Conservation (phyloP, 2,797 vertebrate species). For the Anguilla anguilla region DNA sequence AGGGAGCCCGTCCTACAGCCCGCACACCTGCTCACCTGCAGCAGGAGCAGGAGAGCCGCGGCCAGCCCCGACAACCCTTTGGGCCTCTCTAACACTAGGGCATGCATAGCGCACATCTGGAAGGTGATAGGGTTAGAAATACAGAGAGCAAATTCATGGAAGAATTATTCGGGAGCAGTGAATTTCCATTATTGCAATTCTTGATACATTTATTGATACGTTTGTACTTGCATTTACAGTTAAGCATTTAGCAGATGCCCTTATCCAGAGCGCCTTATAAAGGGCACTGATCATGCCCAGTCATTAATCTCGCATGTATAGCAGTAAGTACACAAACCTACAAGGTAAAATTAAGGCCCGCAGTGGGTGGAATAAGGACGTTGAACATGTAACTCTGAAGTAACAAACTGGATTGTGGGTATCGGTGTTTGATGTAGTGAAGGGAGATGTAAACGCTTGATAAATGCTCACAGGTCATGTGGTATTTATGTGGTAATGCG, state of each 20-base stretch:
- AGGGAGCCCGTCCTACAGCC: slow-evolving; percentile 59
- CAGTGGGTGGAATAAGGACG: neutral
- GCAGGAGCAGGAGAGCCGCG: slow-evolving; percentile 40
- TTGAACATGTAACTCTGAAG: neutral
- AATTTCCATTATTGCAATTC: neutral
- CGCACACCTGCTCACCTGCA: slow-evolving; percentile 40
- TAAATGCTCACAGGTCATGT: neutral
- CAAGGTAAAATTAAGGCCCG: neutral
- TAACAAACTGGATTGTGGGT: neutral
- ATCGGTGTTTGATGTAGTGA: neutral
- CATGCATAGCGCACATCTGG: slow-evolving; percentile 43
- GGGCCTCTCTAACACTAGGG: slow-evolving; percentile 54
- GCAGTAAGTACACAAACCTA: neutral
- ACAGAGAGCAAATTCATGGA: neutral
- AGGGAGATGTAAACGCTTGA: neutral
- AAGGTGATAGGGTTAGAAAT: slow-evolving; percentile 20
- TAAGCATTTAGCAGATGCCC: neutral
- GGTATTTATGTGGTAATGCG: neutral
- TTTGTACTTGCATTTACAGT: neutral
- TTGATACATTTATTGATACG: neutral
- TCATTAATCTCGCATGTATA: neutral
- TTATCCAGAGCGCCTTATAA: neutral
- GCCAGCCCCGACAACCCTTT: slow-evolving; percentile 37
- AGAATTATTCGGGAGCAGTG: neutral
- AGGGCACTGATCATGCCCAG: neutral